Conservation (phyloP, 2,888 invertebrate species). For the Cepaea hortensis region DNA sequence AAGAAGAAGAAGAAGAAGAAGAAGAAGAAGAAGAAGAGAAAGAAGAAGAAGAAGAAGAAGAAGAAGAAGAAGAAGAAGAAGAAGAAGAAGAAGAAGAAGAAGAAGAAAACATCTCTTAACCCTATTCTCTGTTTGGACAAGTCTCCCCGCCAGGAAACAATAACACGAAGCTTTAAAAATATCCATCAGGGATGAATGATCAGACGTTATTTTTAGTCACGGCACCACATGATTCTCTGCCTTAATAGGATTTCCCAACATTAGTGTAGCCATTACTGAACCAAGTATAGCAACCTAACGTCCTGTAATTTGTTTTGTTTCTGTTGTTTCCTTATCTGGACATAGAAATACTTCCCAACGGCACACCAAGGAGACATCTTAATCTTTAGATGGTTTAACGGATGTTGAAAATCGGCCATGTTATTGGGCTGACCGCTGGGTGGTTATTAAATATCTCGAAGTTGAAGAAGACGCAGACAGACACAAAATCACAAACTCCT, state of each 20-base stretch:
- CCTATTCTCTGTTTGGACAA: not conserved
- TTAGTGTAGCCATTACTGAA: not conserved
- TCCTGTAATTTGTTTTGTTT: no score
- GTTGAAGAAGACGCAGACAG: no score
- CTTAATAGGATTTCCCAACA: not conserved
- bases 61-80: not conserved
- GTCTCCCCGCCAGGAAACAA: not conserved
- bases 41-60: constrained; percentile 4
- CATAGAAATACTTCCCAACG: no score
- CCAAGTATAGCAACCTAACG: not conserved
- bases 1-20: not conserved
- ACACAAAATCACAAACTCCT: no score
- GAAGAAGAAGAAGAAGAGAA: not conserved
- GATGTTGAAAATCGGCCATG: no score
- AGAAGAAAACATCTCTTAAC: not conserved
- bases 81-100: not conserved
- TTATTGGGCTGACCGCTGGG: no score
- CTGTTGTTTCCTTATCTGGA: no score
- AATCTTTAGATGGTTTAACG: no score
- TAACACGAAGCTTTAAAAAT: not conserved
- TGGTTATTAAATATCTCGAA: no score
- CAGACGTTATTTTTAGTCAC: not conserved
- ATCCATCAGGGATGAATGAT: not conserved
- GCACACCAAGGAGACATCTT: no score
- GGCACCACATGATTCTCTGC: not conserved